Percentiles rank a stretch among this genome's conserved stretches.
Conservation (phyloP, 2,888 invertebrate species). For the Andrena bicolor region DNA sequence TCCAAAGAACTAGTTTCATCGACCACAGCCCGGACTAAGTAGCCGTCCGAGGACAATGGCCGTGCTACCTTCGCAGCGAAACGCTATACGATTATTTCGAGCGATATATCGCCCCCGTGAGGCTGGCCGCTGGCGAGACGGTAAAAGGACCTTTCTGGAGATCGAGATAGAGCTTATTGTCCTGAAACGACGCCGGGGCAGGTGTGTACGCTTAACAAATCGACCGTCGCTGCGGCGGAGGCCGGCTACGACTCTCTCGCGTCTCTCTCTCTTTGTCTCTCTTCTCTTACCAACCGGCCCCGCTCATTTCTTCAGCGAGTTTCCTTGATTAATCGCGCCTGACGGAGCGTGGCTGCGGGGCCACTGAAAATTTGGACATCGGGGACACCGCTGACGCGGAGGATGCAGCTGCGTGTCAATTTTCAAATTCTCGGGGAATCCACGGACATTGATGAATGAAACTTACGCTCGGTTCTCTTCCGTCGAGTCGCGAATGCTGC, state of each 20-base stretch:
- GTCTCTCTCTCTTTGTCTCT: slow-evolving; percentile 23
- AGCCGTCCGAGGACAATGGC: slow-evolving; percentile 69
- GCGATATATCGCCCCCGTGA: slow-evolving; percentile 74
- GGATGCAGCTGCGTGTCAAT: slow-evolving; percentile 13
- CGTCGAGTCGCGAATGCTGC: background rate
- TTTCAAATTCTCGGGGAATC: background rate
- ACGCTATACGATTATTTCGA: slow-evolving; percentile 76
- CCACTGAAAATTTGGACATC: slow-evolving; percentile 1
- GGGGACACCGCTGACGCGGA: background rate
- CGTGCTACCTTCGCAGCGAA: slow-evolving; percentile 70
- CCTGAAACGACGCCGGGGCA: slow-evolving; percentile 78
- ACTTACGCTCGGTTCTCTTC: background rate
- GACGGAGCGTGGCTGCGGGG: background rate
- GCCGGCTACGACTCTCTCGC: slow-evolving; percentile 49
- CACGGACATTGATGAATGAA: background rate
- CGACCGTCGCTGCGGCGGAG: slow-evolving; percentile 61
- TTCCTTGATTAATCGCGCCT: slow-evolving; percentile 20
- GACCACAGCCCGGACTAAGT: slow-evolving; percentile 50
- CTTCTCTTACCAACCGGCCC: background rate
- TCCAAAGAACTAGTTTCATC: slow-evolving; percentile 37
- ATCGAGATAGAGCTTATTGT: slow-evolving; percentile 82
- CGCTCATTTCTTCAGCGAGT: slow-evolving; percentile 15
- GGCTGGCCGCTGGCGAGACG: slow-evolving; percentile 71
- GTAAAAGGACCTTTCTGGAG: slow-evolving; percentile 77
- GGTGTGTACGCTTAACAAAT: slow-evolving; percentile 81